Evolutionary conservation across 2,113 vertebrate species (phyloP), one percentile per base, ranked within the genome.

Genomic region (Hassar affinis): DNA sequence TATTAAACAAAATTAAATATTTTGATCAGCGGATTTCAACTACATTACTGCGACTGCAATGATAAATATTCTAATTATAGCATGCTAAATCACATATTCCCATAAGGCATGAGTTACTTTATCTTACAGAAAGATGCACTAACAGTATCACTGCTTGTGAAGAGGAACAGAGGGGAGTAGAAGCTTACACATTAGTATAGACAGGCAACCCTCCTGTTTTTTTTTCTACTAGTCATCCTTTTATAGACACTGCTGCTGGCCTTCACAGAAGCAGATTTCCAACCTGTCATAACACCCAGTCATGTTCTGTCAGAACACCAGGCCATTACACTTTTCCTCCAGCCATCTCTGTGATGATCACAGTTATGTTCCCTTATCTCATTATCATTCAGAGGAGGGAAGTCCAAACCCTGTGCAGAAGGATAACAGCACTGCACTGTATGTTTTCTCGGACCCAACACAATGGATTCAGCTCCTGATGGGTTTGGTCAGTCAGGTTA

Each of bases 361-460:
- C 30, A 68, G 30, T 54, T 35, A 22, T 54, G n/a, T 35, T 80
- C 47, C 79, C 64, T 45, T 35, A 69, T 35, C 79, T 69, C 49
- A 54, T 68, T 54, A 52, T 49, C 45, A 64, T 68, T 69, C 62
- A 18, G 62, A 56, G 14, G 33, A 69, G 15, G 64, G 54, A 52
- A 52, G 49, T 52, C 64, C 22, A 71, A 69, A 71, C 42, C 49
- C 33, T 57, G 33, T 56, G 49, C 20, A 56, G 62, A 17, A 80
- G 45, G 61, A 30, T 66, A 47, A 68, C 27, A n/a, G 59, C 12
- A 64, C 78, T 49, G 22, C 62, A n/a, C 47, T 69, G 66, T 68
- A 17, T 18, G 30, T 56, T 6, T 51, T 33, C 20, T 54, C 27
- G 8, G 45, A 61, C 66, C 45, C 42, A 64, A 47, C 27, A 33